Evolutionary conservation across 35 echinoderm and acorn worm species (phyloP), one percentile per base, ranked within the genome.

Genomic region (Heliocidaris erythrogramma): DNA sequence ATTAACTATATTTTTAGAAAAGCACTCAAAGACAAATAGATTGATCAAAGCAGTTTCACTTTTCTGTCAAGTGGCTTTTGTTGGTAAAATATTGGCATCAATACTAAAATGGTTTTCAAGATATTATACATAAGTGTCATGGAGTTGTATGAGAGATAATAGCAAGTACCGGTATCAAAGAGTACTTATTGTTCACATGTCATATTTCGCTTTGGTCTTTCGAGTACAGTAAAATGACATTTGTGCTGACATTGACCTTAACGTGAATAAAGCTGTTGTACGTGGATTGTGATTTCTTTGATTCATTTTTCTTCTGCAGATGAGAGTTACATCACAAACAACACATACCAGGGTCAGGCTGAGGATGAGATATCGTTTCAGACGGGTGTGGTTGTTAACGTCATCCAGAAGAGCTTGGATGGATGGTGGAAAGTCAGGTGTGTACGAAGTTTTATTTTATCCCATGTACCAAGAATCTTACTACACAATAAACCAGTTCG

Each of bases 371-470:
- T 99, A 21, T 97, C 95, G 56, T 99, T 99, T 96, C 94, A 99
- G 65, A 99, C 94, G 18, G 98, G 98, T 17, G 98, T 93, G 21
- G 95, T 99, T 7, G 93, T 99, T 29, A 96, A 91, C 48, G 94
- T 99, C 12, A 30, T 97, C 3, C 96, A 97, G 95, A 99, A 99
- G 93, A 97, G 95, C 85, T 91, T 99, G 30, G 98, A 99, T 92
- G 98, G 98, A 9, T 99, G 98, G 98, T 99, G 98, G 98, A 94
- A 95, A 88, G 95, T 99, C 27, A 97, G 94, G 98, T 99, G 94
- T 94, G 94, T 92, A 85, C 49, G 9, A 1, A 27, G 13, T 1
- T 89, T 30, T 89, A n/a, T 92, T 92, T 42, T 42, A 42, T 42
- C 3, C 35, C 35, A 42, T 42, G 35, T 42, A 42, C 35, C 35